phyloP scores from a whole-genome alignment of 1,140 invertebrate species.

The Hirudo medicinalis region DNA sequence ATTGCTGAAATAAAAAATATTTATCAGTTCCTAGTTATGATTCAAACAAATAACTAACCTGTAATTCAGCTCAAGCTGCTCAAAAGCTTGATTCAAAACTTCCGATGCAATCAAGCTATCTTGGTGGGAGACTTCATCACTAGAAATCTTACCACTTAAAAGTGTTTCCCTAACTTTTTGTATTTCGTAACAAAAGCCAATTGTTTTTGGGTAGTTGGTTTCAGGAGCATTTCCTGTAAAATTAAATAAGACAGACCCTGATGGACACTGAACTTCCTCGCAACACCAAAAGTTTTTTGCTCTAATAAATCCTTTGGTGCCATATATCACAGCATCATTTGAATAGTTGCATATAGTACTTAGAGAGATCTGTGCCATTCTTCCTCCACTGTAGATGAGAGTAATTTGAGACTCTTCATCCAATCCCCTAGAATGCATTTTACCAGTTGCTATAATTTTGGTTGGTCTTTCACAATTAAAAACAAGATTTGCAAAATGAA shows the following conservation, averaged over 20 bases:
- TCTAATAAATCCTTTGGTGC: conserved; percentile 1
- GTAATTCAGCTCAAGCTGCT: too few relatives aligned
- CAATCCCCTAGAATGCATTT: not conserved
- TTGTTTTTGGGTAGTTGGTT: conserved; percentile 11
- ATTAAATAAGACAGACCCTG: not conserved
- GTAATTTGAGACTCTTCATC: conserved; percentile 4
- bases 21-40: too few relatives aligned
- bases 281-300: conserved; percentile 4
- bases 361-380: not conserved
- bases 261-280: not conserved
- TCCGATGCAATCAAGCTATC: too few relatives aligned
- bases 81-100: too few relatives aligned
- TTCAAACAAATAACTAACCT: too few relatives aligned
- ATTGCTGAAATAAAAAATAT: too few relatives aligned
- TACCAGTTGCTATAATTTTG: not conserved
- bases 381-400: not conserved
- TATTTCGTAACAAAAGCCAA: conserved; percentile 3
- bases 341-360: not conserved
- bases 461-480: not conserved
- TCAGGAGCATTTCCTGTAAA: not conserved
- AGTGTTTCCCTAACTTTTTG: not conserved
- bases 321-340: conserved; percentile 1
- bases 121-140: too few relatives aligned
- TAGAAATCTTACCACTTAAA: too few relatives aligned
- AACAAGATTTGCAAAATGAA: conserved; percentile 3